Conservation (phyloP, 2,888 invertebrate genomes). For the Piscicola geometra region DNA sequence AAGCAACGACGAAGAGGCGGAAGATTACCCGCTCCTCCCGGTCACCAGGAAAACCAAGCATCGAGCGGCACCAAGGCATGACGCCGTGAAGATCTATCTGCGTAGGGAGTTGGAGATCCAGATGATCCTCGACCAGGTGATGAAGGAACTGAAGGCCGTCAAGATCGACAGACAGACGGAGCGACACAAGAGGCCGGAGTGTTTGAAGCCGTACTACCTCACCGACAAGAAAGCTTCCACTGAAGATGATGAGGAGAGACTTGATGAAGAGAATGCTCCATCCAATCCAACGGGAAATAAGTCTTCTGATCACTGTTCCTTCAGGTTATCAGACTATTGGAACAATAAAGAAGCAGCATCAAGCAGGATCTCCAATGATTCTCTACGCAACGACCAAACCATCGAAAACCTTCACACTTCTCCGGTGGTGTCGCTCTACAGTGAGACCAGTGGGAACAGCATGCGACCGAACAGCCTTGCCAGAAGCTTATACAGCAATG, state of each 20-base stretch:
- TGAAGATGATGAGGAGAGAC: too few species aligned
- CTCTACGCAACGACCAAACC: too few species aligned
- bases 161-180: not conserved
- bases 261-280: too few species aligned
- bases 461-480: not conserved
- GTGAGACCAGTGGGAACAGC: not conserved
- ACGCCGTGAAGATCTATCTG: not conserved
- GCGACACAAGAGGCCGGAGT: too few species aligned
- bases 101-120: slow-evolving; percentile 6
- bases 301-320: not conserved
- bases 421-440: not conserved
- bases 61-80: not conserved
- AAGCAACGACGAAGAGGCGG: not conserved
- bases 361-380: too few species aligned
- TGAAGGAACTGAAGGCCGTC: not conserved
- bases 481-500: slow-evolving; percentile 8
- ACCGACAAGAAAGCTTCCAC: too few species aligned
- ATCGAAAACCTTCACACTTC: too few species aligned
- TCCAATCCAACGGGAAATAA: too few species aligned
- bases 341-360: not conserved
- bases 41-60: not conserved
- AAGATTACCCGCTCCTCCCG: not conserved
- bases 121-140: not conserved
- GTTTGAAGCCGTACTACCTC: too few species aligned
- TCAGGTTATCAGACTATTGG: slow-evolving; percentile 3